Evolutionary conservation across 2,888 invertebrate species (phyloP).

Genomic region (Melanotus villosus): DNA sequence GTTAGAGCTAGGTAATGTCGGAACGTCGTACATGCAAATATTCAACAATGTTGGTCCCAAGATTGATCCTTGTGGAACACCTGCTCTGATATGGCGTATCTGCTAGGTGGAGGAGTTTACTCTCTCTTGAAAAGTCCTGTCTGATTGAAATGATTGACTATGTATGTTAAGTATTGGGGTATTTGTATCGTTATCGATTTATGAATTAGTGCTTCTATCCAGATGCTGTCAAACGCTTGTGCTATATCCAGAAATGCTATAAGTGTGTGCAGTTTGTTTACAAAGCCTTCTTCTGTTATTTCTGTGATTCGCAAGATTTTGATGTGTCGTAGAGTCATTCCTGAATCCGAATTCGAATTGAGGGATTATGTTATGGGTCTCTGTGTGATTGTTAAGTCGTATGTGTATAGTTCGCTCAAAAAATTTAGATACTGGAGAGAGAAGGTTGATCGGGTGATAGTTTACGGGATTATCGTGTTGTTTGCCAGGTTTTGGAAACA

Average conservation of each 20-base stretch:
- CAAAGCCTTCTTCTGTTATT: not conserved
- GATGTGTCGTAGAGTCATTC: not conserved
- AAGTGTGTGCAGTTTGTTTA: not conserved
- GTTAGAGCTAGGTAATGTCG: no score
- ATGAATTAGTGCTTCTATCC: no score
- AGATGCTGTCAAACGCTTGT: no score
- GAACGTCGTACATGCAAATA: no score
- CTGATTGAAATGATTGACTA: not conserved
- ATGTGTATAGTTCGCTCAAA: not conserved
- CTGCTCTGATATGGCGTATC: no score
- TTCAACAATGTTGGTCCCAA: no score
- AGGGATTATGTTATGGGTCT: not conserved
- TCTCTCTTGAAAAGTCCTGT: no score
- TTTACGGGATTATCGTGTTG: no score
- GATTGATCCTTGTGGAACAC: no score
- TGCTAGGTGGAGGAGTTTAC: no score
- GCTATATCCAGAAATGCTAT: no score
- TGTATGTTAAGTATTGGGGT: not conserved
- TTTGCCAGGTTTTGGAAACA: no score
- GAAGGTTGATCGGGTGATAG: not conserved
- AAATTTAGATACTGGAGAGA: not conserved
- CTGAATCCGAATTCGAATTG: not conserved
- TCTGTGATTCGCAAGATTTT: not conserved
- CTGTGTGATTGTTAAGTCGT: not conserved
- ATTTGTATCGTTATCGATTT: not conserved